Conservation (phyloP, 2,888 invertebrate species). For the Agriopis aurantiaria region DNA sequence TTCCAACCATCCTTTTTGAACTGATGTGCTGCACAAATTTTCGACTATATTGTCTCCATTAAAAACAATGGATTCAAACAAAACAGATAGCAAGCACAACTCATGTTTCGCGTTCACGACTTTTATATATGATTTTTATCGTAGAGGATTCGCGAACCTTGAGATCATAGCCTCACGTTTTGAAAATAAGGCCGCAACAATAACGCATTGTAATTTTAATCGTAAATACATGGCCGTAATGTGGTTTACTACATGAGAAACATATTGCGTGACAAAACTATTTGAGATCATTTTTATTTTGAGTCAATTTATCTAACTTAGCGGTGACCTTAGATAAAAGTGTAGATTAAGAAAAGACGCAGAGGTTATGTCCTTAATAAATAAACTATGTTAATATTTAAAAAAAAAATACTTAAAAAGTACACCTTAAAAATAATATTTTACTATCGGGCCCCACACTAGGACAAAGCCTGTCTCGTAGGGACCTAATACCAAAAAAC, state of each 20-base stretch:
- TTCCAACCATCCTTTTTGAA: too few relatives aligned
- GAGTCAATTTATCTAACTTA: conserved; percentile 36
- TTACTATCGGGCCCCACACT: too few relatives aligned
- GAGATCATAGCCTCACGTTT: conserved; percentile 44
- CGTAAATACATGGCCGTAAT: conserved; percentile 15
- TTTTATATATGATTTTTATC: conserved; percentile 25
- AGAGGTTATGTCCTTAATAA: conserved; percentile 18
- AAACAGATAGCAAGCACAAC: conserved; percentile 30
- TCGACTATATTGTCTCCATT: not conserved
- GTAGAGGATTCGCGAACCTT: conserved; percentile 37
- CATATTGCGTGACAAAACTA: conserved; percentile 44
- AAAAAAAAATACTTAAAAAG: too few relatives aligned
- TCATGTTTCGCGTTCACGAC: conserved; percentile 23
- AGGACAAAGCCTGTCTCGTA: too few relatives aligned
- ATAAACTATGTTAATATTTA: not conserved
- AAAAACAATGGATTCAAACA: conserved; percentile 1
- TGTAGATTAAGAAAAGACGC: conserved; percentile 40
- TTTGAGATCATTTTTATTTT: conserved; percentile 29
- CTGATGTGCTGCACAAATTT: too few relatives aligned
- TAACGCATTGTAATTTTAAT: conserved; percentile 39
- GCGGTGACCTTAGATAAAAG: conserved; percentile 49
- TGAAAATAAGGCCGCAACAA: conserved; percentile 44
- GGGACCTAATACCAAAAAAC: too few relatives aligned
- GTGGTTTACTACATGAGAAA: conserved; percentile 35
- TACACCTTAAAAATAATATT: too few relatives aligned